Conservation (phyloP, 2,888 invertebrate genomes). For the Lucinisca nassula region DNA sequence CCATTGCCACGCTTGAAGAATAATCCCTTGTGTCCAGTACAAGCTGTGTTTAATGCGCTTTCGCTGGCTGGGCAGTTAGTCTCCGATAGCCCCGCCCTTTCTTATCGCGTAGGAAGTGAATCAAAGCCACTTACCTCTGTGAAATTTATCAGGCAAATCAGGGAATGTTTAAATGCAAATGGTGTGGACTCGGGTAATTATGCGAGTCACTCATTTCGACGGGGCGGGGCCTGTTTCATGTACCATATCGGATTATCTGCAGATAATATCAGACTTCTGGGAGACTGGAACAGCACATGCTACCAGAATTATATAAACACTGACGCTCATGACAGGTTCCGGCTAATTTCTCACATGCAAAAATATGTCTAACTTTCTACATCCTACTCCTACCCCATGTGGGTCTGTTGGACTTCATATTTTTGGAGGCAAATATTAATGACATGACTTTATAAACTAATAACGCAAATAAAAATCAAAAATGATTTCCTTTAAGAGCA, state of each 20-base stretch:
- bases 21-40: neutral
- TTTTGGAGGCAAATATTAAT: too few species aligned
- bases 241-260: neutral
- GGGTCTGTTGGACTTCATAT: too few species aligned
- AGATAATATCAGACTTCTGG: neutral
- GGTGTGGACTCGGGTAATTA: neutral
- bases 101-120: neutral
- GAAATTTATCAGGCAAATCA: neutral
- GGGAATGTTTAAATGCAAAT: neutral
- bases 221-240: constrained; percentile 8
- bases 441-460: too few species aligned
- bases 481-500: too few species aligned
- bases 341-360: neutral
- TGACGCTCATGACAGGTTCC: neutral
- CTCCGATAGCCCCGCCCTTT: neutral
- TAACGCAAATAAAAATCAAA: too few species aligned
- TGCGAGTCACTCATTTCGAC: neutral
- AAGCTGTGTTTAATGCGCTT: neutral
- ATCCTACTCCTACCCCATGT: too few species aligned
- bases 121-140: neutral
- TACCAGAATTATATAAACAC: constrained; percentile 19
- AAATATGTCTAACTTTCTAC: too few species aligned
- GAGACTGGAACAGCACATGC: constrained; percentile 16
- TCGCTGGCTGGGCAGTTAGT: neutral
- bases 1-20: neutral